Evolutionary conservation across 2,888 invertebrate species (phyloP).

Genomic region (Archips xylosteana): DNA sequence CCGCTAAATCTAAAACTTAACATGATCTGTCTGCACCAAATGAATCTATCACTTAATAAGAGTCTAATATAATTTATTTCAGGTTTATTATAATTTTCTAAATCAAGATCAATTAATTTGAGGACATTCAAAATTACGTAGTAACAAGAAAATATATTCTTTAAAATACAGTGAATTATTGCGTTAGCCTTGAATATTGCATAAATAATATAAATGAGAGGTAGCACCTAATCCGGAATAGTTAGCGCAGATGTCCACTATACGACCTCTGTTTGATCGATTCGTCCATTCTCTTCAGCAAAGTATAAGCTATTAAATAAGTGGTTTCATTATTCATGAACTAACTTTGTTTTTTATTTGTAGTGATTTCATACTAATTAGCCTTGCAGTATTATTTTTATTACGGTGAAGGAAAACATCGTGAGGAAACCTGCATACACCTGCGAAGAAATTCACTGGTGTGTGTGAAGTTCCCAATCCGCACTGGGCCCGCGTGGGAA

Average conservation of each 20-base stretch:
- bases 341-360: background rate
- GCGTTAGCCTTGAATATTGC: slow-evolving; percentile 68
- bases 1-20: too few relatives aligned
- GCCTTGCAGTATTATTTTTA: background rate
- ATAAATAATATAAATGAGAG: slow-evolving; percentile 51
- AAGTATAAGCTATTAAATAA: background rate
- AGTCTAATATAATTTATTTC: background rate
- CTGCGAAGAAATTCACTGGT: too few relatives aligned
- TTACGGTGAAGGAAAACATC: too few relatives aligned
- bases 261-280: slow-evolving; percentile 71
- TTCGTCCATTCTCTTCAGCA: slow-evolving; percentile 70
- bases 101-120: background rate
- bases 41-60: background rate
- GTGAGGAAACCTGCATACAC: too few relatives aligned
- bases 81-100: slow-evolving; percentile 3
- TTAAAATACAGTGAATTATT: slow-evolving; percentile 31
- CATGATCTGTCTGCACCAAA: too few relatives aligned
- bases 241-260: slow-evolving; percentile 65
- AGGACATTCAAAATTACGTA: background rate
- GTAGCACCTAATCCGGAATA: slow-evolving; percentile 65
- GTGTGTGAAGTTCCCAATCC: too few relatives aligned
- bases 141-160: slow-evolving; percentile 14
- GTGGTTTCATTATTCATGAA: slow-evolving; percentile 60
- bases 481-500: too few relatives aligned
- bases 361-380: background rate